A percentile compares a stretch with the other conserved stretches of the same genome.
These are phyloP conservation scores for Maniola hyperantus DNA, from an alignment of 2,888 invertebrate species.

Conservation along the genomic window DNA sequence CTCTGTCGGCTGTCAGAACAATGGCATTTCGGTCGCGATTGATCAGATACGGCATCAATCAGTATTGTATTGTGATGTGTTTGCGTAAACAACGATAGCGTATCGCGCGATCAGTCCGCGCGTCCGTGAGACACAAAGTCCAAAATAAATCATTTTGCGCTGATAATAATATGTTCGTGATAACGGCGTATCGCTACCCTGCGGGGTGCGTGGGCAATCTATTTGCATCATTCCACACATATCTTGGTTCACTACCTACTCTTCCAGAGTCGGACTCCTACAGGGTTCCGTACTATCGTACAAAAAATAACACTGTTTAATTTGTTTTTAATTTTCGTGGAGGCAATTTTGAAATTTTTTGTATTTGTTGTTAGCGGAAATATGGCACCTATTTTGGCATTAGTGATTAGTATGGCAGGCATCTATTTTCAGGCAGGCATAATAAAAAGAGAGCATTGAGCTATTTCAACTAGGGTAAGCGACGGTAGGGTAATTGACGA, in stretches of 20 bases:
- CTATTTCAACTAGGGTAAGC: too few relatives aligned
- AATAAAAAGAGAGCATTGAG: too few relatives aligned
- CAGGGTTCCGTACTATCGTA: too few relatives aligned
- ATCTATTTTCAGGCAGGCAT: too few relatives aligned
- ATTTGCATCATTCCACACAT: background rate
- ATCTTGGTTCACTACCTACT: background rate
- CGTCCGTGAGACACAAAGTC: conserved; percentile 31
- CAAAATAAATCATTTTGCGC: conserved; percentile 16
- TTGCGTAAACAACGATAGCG: conserved; percentile 36
- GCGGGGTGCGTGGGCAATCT: background rate
- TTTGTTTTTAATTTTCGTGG: too few relatives aligned
- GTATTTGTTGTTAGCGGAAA: too few relatives aligned
- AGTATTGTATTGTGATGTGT: conserved; percentile 39
- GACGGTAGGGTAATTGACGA: too few relatives aligned
- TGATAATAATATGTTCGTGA: conserved; percentile 1
- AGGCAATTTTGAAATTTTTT: too few relatives aligned
- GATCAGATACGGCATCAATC: conserved; percentile 32
- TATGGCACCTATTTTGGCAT: too few relatives aligned
- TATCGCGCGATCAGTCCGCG: conserved; percentile 26
- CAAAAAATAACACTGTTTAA: too few relatives aligned
- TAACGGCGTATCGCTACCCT: background rate
- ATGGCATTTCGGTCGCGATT: background rate
- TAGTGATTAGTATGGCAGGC: too few relatives aligned
- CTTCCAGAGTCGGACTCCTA: too few relatives aligned
- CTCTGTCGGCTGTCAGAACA: background rate